A percentile compares a stretch with the other conserved stretches of the same genome.
Evolutionary conservation across 35 echinoderm and acorn worm species (phyloP).

Genomic region (Lytechinus variegatus): DNA sequence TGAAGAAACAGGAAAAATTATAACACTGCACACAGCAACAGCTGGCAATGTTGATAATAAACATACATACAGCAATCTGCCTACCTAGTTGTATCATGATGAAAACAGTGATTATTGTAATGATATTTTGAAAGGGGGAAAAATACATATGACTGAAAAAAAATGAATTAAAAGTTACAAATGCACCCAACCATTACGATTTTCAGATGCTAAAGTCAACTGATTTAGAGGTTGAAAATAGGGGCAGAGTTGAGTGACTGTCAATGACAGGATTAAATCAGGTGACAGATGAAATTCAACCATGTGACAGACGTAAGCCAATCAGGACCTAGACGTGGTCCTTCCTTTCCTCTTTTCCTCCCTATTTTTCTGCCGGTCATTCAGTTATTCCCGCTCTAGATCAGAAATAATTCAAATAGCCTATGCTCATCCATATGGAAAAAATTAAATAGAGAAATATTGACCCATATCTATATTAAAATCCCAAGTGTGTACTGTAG

Average conservation of each 20-base stretch:
- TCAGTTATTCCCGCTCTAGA: background rate
- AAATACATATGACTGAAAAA: background rate
- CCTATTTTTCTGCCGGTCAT: background rate
- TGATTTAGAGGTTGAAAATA: background rate
- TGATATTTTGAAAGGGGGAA: no score
- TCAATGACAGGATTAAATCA: background rate
- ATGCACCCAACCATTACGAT: background rate
- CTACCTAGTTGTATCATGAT: no score
- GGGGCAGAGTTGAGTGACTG: background rate
- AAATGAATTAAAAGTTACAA: background rate
- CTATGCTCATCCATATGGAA: background rate
- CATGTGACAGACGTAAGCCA: background rate
- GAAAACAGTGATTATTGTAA: no score
- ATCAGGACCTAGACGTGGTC: background rate
- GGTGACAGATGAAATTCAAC: background rate
- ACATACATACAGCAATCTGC: no score
- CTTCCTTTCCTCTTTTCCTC: background rate
- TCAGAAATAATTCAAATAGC: background rate
- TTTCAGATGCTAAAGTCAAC: background rate
- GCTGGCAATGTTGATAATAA: no score
- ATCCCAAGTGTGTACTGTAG: background rate
- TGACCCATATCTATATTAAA: background rate
- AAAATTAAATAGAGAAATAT: background rate
- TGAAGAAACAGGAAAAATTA: no score
- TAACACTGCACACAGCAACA: no score